phyloP scores from a whole-genome alignment of 2,888 invertebrate species.

The Timandra comae region DNA sequence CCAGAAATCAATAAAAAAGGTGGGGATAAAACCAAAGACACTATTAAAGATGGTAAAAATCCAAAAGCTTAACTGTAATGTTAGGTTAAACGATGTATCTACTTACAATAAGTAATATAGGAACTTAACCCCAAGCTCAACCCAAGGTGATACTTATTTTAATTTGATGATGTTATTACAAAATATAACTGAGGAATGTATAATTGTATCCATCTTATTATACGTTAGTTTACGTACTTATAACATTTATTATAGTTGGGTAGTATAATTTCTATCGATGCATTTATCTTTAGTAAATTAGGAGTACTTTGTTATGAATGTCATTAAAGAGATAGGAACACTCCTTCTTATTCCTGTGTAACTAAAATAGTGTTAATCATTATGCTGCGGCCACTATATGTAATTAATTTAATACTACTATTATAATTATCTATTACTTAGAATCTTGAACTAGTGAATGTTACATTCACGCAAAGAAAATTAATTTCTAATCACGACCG shows the following conservation, averaged over 20 bases:
- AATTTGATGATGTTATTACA: slow-evolving; percentile 12
- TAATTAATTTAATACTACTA: no score
- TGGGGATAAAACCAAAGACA: slow-evolving; percentile 28
- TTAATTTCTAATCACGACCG: no score
- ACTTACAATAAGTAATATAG: slow-evolving; percentile 22
- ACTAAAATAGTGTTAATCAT: no score
- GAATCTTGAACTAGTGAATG: no score
- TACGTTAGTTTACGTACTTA: no score
- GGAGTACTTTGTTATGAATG: slow-evolving; percentile 15
- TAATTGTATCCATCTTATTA: no score
- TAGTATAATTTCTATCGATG: not conserved
- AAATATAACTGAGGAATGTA: not conserved
- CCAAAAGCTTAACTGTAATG: slow-evolving; percentile 36
- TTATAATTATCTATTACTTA: no score
- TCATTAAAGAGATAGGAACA: slow-evolving; percentile 17
- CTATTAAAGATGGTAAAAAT: slow-evolving; percentile 27
- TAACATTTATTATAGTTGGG: not conserved
- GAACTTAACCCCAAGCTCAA: slow-evolving; percentile 40
- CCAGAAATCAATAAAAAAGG: slow-evolving; percentile 21
- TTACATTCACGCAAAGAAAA: no score
- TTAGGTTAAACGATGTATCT: slow-evolving; percentile 8
- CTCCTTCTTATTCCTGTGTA: not conserved
- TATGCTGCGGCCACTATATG: no score
- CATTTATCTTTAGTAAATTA: slow-evolving; percentile 4
- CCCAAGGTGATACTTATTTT: slow-evolving; percentile 36